Evolutionary conservation across 2,888 invertebrate genomes (phyloP), one percentile per base, ranked within the genome.

Genomic region (Geophilus truncorum): DNA sequence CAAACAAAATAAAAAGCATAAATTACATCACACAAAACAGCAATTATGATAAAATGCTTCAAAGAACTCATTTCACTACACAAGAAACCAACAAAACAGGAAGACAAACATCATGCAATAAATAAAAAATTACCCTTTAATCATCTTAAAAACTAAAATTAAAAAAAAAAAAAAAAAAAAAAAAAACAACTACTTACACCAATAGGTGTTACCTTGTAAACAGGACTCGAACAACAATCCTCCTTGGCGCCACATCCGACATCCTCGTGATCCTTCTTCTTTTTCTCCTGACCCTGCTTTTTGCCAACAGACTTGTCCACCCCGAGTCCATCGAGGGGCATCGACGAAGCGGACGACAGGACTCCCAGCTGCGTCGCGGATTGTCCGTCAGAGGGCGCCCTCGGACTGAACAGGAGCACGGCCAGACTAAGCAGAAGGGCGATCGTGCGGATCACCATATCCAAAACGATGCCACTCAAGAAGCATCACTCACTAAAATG

Each of bases 151-250:
- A 57, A 57, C 57, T 9, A 23, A 18, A 57, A 57, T 18, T n/a
- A 51, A 51, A 51, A 57, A 80, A 51, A 79, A 79, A 6, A 51
- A 15, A 57, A 57, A 79, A 79, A 79, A 51, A 51, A 32, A 7
- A 45, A 57, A 57, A 51, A 79, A 25, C 6, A 79, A 76, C 15
- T 32, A 76, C 76, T 76, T 76, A 76, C 76, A 32, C 76, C 32
- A 15, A 76, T 21, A 28, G 76, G 76, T 12, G 76, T 76, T 76
- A 76, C 76, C 76, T 76, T 76, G 76, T 28, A 32, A 30, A 76
- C 76, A 5, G 76, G 76, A 30, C 32, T 28, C 28, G 28, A 28
- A 32, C 76, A 76, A 25, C 76, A 76, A 1, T 28, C 32, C 23
- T 76, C 32, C 7, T 23, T 76, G 18, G 1, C 15, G 1, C 23